Base-by-base conservation (phyloP, 2,888 invertebrate species). In the Pilophorus perplexus region DNA sequence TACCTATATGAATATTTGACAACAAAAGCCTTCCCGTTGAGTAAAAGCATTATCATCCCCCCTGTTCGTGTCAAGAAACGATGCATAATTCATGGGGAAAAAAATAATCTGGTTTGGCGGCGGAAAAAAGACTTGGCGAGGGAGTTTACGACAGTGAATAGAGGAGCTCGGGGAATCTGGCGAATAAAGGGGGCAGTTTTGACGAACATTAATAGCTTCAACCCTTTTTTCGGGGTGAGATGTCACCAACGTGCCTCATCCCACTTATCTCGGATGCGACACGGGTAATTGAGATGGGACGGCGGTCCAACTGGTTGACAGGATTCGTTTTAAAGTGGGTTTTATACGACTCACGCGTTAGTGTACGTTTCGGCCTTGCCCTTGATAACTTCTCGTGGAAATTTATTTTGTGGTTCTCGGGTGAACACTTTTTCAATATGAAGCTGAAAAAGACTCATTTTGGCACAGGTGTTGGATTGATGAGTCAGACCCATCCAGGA, bases 391-490 rank as follows among this genome's bases (percentile, higher is more conserved):
- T n/a, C n/a, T n/a, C n/a, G n/a, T n/a, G n/a, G n/a, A n/a, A n/a
- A n/a, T n/a, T n/a, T n/a, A n/a, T n/a, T n/a, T n/a, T n/a, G n/a
- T n/a, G n/a, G n/a, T n/a, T n/a, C n/a, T n/a, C n/a, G n/a, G n/a
- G n/a, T n/a, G n/a, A n/a, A n/a, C n/a, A n/a, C n/a, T n/a, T n/a
- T n/a, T n/a, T n/a, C n/a, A n/a, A n/a, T n/a, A n/a, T n/a, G n/a
- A n/a, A n/a, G n/a, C n/a, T n/a, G n/a, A n/a, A n/a, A n/a, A n/a
- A n/a, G n/a, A n/a, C n/a, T n/a, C n/a, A n/a, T n/a, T n/a, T n/a
- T n/a, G n/a, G n/a, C n/a, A n/a, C 74, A 86, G 86, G 71, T 90
- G 90, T 78, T 90, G 90, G 90, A 84, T 88, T 77, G 85, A 86
- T 74, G 83, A 85, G 73, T 87, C 86, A 62, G 81, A 80, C 64